phyloP scores from a whole-genome alignment of 1,140 invertebrate species.

The Hestina assimilis region DNA sequence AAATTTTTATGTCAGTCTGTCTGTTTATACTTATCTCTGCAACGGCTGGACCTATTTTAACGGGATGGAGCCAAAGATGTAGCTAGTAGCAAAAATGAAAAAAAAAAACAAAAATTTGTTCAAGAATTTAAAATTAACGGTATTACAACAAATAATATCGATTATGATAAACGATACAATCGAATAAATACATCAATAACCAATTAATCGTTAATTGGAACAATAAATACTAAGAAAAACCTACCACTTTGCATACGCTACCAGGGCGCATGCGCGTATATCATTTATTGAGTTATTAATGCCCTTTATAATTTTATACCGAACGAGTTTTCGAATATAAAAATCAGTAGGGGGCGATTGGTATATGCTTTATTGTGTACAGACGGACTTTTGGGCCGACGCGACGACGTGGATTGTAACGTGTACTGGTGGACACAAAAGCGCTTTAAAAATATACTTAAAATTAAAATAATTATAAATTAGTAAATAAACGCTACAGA shows the following conservation, averaged over 20 bases:
- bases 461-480: too few relatives aligned
- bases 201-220: conserved; percentile 50
- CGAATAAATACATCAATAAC: conserved; percentile 21
- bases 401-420: conserved; percentile 45
- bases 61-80: too few relatives aligned
- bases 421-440: conserved; percentile 28
- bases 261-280: conserved; percentile 48
- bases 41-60: too few relatives aligned
- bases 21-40: too few relatives aligned
- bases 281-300: conserved; percentile 68
- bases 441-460: conserved; percentile 1
- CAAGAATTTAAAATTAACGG: too few relatives aligned
- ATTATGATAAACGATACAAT: conserved; percentile 23
- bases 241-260: conserved; percentile 55
- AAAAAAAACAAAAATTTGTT: too few relatives aligned
- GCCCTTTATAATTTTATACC: conserved; percentile 69
- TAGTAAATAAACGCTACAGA: too few relatives aligned
- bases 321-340: conserved; percentile 63
- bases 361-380: conserved; percentile 53
- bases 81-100: too few relatives aligned
- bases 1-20: too few relatives aligned
- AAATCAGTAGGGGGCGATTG: conserved; percentile 65
- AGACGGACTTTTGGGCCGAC: conserved; percentile 31
- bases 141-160: conserved; percentile 7
- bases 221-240: conserved; percentile 53